Evolutionary conservation across 1,140 invertebrate genomes (phyloP).

Genomic region (Drosophila lacertosa): DNA sequence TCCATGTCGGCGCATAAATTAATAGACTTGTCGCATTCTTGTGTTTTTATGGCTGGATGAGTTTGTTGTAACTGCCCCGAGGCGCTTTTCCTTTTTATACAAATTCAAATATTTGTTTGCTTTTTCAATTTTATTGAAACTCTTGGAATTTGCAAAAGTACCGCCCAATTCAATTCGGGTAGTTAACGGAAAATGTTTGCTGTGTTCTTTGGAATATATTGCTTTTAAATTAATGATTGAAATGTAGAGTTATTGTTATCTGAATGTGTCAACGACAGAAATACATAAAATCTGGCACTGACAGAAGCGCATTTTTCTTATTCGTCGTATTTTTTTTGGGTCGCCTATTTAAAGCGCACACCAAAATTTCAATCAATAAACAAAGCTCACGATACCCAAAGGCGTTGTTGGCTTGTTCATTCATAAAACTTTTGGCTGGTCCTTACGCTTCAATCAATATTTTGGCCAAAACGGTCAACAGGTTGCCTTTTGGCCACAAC

Average conservation of each 20-base stretch:
- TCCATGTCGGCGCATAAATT: not conserved
- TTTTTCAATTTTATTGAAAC: constrained; percentile 27
- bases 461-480: constrained; percentile 22
- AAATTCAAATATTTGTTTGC: constrained; percentile 20
- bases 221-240: constrained; percentile 15
- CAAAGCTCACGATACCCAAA: not conserved
- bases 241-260: not conserved
- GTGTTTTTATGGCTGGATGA: constrained; percentile 7
- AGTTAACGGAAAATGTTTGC: constrained; percentile 1
- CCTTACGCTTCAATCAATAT: constrained; percentile 45
- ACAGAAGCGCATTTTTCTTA: not conserved
- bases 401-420: constrained; percentile 38
- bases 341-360: constrained; percentile 35
- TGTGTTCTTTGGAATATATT: not conserved
- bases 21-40: constrained; percentile 19
- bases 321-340: constrained; percentile 3
- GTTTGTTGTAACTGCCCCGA: constrained; percentile 7
- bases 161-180: not conserved
- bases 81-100: not conserved
- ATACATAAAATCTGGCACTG: not conserved
- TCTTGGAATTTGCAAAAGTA: not conserved
- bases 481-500: constrained; percentile 9
- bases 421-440: constrained; percentile 31
- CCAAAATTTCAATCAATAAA: constrained; percentile 49
- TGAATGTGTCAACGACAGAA: not conserved